Percentiles rank a stretch among this genome's conserved stretches.
These are phyloP conservation scores for Epirrita christyi DNA, from an alignment of 2,888 invertebrate genomes.

Conservation along the genomic window DNA sequence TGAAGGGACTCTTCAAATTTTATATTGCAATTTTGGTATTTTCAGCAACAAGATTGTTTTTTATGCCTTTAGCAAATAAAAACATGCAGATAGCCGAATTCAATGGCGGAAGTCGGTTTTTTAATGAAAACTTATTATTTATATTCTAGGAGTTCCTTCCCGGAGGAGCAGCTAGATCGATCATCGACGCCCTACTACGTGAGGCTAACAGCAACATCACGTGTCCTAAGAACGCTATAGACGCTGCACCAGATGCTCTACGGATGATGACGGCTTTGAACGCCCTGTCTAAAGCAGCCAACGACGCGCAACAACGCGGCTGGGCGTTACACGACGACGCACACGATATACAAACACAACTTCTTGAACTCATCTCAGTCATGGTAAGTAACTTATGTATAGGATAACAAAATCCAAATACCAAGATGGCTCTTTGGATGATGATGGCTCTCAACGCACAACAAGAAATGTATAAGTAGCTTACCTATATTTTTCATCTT, in stretches of 20 bases:
- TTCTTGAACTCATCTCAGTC: conserved; percentile 92
- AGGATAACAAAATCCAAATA: too few species aligned
- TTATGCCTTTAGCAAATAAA: too few species aligned
- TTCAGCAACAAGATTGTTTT: too few species aligned
- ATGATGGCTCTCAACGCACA: too few species aligned
- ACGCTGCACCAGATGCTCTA: conserved; percentile 93
- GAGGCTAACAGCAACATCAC: conserved; percentile 78
- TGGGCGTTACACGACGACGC: conserved; percentile 98
- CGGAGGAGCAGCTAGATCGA: conserved; percentile 76
- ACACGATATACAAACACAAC: conserved; percentile 92
- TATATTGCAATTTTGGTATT: too few species aligned
- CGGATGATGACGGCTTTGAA: conserved; percentile 93
- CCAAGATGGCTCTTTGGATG: too few species aligned
- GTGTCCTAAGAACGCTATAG: conserved; percentile 87
- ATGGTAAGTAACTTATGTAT: conserved; percentile 86
- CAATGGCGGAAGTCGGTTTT: too few species aligned
- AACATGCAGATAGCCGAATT: too few species aligned
- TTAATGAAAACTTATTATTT: too few species aligned
- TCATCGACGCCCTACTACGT: conserved; percentile 75
- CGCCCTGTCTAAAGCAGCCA: conserved; percentile 94
- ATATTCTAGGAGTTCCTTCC: conserved; percentile 71
- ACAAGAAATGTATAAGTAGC: too few species aligned
- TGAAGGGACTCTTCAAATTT: too few species aligned
- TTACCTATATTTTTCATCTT: too few species aligned
- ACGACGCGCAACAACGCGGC: conserved; percentile 97